Evolutionary conservation across 2,113 vertebrate species (phyloP).

Genomic region (Irena cyanogastra): DNA sequence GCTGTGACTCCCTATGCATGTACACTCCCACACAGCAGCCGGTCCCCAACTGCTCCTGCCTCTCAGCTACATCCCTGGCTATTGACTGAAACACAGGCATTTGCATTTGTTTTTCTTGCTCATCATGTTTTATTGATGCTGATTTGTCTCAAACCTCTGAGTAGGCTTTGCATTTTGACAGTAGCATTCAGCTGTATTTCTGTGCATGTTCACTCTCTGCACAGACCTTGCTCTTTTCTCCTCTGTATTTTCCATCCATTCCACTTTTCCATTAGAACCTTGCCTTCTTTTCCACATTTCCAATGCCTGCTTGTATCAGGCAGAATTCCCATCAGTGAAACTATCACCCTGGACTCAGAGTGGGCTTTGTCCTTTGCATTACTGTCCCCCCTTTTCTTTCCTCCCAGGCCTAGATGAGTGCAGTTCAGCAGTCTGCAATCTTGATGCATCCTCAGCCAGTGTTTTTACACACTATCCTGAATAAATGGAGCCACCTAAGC

Average conservation of each 20-base stretch:
- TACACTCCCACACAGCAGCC: slow-evolving; percentile 17
- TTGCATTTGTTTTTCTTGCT: slow-evolving; percentile 58
- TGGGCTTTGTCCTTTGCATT: background rate
- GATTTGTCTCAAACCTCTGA: slow-evolving; percentile 42
- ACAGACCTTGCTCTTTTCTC: background rate
- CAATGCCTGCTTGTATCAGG: background rate
- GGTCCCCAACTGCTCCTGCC: slow-evolving; percentile 12
- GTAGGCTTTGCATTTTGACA: slow-evolving; percentile 47
- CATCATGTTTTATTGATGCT: slow-evolving; percentile 60
- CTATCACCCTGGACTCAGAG: background rate
- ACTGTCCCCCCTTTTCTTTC: background rate
- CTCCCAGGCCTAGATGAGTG: background rate
- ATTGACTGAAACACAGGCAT: slow-evolving; percentile 32
- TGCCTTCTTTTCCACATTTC: background rate
- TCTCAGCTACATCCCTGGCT: slow-evolving; percentile 11
- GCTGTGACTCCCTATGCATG: background rate
- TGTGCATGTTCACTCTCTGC: background rate
- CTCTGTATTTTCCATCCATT: background rate
- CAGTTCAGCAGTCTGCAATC: background rate
- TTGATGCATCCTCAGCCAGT: background rate
- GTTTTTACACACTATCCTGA: background rate
- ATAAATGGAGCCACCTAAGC: background rate
- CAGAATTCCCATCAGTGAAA: background rate
- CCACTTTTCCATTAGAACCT: background rate
- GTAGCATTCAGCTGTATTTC: slow-evolving; percentile 17